These are phyloP conservation scores for Sparidentex hasta DNA, from an alignment of 2,797 vertebrate species.

Conservation along the genomic window DNA sequence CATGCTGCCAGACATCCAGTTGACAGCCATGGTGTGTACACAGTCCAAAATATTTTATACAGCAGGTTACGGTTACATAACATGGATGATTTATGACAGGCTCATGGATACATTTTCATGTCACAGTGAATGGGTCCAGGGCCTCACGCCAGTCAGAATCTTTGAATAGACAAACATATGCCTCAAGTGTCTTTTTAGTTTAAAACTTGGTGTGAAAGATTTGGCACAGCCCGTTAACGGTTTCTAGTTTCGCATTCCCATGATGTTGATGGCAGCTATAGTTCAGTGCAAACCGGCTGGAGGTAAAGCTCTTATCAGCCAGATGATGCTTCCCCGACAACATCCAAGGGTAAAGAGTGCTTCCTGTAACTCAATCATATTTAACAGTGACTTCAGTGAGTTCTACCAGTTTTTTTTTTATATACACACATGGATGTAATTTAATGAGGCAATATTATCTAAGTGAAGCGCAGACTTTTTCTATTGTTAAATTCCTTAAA, in stretches of 20 bases:
- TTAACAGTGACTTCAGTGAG: slow-evolving; percentile 14
- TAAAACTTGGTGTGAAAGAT: slow-evolving; percentile 24
- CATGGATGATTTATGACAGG: not conserved
- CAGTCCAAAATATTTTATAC: not conserved
- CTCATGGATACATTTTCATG: slow-evolving; percentile 1
- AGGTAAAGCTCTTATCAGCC: slow-evolving; percentile 16
- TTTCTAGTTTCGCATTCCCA: slow-evolving; percentile 33
- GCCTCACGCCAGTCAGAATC: slow-evolving; percentile 25
- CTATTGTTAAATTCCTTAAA: not conserved
- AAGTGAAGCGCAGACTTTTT: slow-evolving; percentile 22
- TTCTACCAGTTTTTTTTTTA: slow-evolving; percentile 3
- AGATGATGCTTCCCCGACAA: slow-evolving; percentile 30
- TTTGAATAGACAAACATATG: slow-evolving; percentile 43
- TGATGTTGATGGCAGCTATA: slow-evolving; percentile 60
- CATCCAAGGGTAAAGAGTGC: slow-evolving; percentile 13
- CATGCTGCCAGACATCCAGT: not conserved
- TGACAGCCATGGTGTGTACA: not conserved
- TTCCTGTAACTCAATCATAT: slow-evolving; percentile 30
- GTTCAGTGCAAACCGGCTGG: slow-evolving; percentile 5
- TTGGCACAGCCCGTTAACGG: not conserved
- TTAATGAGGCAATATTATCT: slow-evolving; percentile 25
- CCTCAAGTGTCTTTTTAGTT: slow-evolving; percentile 49
- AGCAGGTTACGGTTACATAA: slow-evolving; percentile 6
- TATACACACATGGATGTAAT: slow-evolving; percentile 7
- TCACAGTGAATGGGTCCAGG: slow-evolving; percentile 43